Conservation (phyloP, 2,888 invertebrate species). For the Rhorus exstirpatorius region DNA sequence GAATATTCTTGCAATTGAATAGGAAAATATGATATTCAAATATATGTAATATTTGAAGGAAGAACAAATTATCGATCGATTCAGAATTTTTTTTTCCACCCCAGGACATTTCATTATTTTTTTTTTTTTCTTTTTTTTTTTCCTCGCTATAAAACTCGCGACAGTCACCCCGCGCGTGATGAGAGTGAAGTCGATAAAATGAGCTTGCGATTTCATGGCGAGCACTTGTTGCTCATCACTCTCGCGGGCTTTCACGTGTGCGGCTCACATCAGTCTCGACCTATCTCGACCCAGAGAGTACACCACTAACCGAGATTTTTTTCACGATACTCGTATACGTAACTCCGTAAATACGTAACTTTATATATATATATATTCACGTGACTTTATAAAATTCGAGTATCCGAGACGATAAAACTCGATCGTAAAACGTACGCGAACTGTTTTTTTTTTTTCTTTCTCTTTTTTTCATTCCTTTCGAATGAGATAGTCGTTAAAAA, state of each 20-base stretch:
- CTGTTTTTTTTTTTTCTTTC: not conserved
- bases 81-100: constrained; percentile 8
- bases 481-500: not conserved
- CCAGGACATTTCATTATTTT: not conserved
- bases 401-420: not conserved
- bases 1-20: not conserved
- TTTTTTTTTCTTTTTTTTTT: not conserved
- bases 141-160: not conserved
- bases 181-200: constrained; percentile 59
- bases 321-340: not conserved
- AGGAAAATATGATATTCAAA: not conserved
- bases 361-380: not conserved
- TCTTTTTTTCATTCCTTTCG: not conserved
- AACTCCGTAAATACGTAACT: too few species aligned
- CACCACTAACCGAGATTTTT: not conserved
- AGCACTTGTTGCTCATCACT: constrained; percentile 70
- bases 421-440: not conserved
- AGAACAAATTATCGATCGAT: constrained; percentile 10
- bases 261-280: constrained; percentile 39
- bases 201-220: constrained; percentile 62
- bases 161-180: constrained; percentile 26
- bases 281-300: not conserved
- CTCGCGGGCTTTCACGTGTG: constrained; percentile 8
- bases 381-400: constrained; percentile 14
- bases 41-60: not conserved